phyloP scores from a whole-genome alignment of 2,888 invertebrate species.

The Desoria tigrina region DNA sequence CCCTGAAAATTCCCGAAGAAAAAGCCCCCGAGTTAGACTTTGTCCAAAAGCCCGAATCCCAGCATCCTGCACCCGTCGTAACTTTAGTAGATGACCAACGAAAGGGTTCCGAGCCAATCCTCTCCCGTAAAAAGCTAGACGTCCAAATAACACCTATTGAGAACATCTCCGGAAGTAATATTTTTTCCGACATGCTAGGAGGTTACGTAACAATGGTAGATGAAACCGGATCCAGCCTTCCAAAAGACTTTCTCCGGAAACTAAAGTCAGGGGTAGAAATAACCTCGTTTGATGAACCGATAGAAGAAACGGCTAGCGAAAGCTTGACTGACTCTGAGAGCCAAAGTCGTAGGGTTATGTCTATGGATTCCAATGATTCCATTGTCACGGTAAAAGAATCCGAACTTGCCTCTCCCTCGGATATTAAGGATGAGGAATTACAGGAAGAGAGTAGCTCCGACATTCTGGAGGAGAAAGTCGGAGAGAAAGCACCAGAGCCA shows the following conservation, averaged over 20 bases:
- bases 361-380: conserved; percentile 17
- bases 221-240: background rate
- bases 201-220: conserved; percentile 13
- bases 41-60: background rate
- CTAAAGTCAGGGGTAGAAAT: conserved; percentile 17
- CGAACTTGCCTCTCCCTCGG: too few species aligned
- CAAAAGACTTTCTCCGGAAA: conserved; percentile 8
- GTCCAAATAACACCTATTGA: conserved; percentile 13
- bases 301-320: background rate
- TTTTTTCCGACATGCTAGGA: background rate
- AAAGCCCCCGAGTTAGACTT: background rate
- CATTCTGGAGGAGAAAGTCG: background rate
- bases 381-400: conserved; percentile 6
- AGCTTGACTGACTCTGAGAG: background rate
- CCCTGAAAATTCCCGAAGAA: background rate
- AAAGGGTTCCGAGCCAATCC: conserved; percentile 9
- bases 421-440: background rate
- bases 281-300: background rate
- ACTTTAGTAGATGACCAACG: conserved; percentile 1
- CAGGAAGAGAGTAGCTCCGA: too few species aligned
- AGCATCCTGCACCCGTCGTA: background rate
- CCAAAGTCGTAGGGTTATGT: conserved; percentile 10
- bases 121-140: background rate
- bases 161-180: background rate
- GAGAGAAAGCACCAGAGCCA: background rate